A percentile compares a stretch with the other conserved stretches of the same genome.
Conservation (phyloP, 1,140 invertebrate genomes). For the Bombus sylvicola region DNA sequence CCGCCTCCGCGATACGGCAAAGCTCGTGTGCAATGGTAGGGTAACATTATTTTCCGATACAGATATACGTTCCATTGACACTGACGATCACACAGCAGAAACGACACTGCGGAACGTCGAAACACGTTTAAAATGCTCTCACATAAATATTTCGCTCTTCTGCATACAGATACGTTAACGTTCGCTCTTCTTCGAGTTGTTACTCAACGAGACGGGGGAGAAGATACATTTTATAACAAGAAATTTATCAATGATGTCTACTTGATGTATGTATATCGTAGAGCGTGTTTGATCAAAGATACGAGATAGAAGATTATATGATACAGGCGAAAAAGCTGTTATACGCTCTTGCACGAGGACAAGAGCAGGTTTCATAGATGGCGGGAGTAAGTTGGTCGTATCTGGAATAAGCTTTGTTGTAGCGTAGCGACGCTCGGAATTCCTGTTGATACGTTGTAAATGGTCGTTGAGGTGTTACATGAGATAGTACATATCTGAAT, state of each 20-base stretch:
- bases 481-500: too few relatives aligned
- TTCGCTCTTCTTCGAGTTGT: neutral
- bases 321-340: neutral
- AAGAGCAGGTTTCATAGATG: neutral
- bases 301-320: neutral
- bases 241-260: slow-evolving; percentile 31
- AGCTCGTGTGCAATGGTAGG: slow-evolving; percentile 36
- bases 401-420: neutral
- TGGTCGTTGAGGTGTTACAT: neutral
- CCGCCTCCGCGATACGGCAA: slow-evolving; percentile 31
- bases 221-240: neutral
- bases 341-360: neutral
- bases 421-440: neutral
- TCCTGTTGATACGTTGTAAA: neutral
- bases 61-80: slow-evolving; percentile 68
- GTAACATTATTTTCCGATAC: slow-evolving; percentile 74
- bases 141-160: slow-evolving; percentile 2
- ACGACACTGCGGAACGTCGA: neutral
- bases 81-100: slow-evolving; percentile 45
- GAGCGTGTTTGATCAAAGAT: slow-evolving; percentile 7
- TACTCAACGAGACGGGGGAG: neutral
- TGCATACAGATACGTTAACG: neutral
- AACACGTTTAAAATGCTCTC: neutral
- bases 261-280: neutral
- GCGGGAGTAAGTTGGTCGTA: neutral